phyloP scores from a whole-genome alignment of 2,113 vertebrate genomes.

The Oxyruncus cristatus region DNA sequence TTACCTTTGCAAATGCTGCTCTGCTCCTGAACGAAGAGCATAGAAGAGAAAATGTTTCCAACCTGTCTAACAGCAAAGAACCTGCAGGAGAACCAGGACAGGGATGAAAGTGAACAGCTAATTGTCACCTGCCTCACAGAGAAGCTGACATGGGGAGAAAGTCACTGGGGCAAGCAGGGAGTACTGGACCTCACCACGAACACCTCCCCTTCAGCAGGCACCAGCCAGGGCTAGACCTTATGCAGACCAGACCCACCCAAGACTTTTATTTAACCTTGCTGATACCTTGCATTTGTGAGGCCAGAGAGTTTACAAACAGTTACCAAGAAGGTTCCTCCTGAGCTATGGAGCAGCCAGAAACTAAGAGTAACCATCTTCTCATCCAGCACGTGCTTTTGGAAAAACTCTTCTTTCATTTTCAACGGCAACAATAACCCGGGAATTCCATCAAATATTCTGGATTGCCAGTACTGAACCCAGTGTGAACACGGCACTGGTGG shows the following conservation, averaged over 20 bases:
- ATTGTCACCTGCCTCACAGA: neutral
- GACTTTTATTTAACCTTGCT: neutral
- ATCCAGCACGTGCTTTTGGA: neutral
- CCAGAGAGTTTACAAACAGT: neutral
- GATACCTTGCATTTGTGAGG: neutral
- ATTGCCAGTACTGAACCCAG: no score
- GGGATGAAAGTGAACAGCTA: neutral
- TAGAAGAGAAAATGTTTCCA: neutral
- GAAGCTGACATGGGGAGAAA: no score
- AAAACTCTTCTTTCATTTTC: neutral
- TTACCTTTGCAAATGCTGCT: neutral
- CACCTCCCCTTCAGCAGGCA: neutral
- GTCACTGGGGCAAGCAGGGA: neutral
- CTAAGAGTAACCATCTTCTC: neutral
- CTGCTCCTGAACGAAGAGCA: neutral
- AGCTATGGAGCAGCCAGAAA: neutral
- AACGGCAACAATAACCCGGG: neutral
- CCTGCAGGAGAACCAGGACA: neutral
- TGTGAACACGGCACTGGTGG: neutral
- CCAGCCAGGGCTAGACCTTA: neutral
- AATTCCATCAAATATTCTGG: neutral
- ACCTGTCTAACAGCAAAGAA: neutral
- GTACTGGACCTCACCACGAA: neutral
- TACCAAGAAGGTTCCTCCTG: neutral
- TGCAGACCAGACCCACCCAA: neutral